Conservation (phyloP, 2,113 vertebrate species). For the Gulo gulo region DNA sequence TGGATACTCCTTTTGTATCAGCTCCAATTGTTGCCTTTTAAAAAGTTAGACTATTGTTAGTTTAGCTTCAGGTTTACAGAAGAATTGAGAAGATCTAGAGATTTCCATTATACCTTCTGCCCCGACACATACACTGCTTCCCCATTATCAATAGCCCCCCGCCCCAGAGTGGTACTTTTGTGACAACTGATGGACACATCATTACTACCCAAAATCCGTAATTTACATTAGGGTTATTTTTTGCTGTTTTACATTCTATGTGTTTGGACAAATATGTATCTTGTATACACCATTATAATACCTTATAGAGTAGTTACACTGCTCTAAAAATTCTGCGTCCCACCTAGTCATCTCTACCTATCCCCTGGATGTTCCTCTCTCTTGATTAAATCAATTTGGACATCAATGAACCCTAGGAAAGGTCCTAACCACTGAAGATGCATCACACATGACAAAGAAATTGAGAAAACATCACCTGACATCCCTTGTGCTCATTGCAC, state of each 20-base stretch:
- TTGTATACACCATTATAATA: background rate
- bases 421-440: background rate
- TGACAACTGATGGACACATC: background rate
- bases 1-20: background rate
- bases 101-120: background rate
- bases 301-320: too few relatives aligned
- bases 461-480: background rate
- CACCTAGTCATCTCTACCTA: background rate
- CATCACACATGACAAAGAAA: background rate
- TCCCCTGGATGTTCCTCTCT: background rate
- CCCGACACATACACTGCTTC: background rate
- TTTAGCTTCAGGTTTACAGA: background rate
- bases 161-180: background rate
- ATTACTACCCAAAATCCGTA: background rate
- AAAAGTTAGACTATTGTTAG: background rate
- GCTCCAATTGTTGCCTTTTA: background rate
- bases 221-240: background rate
- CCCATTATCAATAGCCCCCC: background rate
- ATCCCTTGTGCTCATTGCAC: background rate
- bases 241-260: background rate
- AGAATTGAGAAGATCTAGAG: background rate
- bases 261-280: background rate
- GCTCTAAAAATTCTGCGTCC: background rate
- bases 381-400: background rate
- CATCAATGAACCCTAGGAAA: background rate